A percentile compares a stretch with the other conserved stretches of the same genome.
phyloP scores from a whole-genome alignment of 2,113 vertebrate species.

The Paraplagusia blochii region DNA sequence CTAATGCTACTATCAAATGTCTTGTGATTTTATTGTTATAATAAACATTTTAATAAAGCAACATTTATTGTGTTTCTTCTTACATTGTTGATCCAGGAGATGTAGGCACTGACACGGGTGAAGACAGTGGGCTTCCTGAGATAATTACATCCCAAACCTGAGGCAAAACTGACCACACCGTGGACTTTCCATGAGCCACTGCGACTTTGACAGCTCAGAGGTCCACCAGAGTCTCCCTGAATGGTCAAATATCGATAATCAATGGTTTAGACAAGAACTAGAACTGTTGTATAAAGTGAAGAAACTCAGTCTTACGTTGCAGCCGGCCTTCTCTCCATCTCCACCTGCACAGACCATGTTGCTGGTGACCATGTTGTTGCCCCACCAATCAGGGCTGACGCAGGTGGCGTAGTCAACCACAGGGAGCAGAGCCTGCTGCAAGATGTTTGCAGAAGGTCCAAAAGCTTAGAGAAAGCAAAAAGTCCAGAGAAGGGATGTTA shows the following conservation, averaged over 20 bases:
- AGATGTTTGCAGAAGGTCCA: slow-evolving; percentile 78
- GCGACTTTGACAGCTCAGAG: too few species aligned
- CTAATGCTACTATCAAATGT: too few species aligned
- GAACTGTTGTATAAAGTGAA: not conserved
- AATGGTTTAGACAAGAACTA: too few species aligned
- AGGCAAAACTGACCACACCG: slow-evolving; percentile 90
- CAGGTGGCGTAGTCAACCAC: slow-evolving; percentile 78
- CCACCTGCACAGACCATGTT: slow-evolving; percentile 90
- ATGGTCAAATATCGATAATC: not conserved
- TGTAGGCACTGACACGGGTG: slow-evolving; percentile 79
- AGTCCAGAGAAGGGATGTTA: slow-evolving; percentile 3
- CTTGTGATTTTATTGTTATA: too few species aligned
- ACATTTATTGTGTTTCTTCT: slow-evolving; percentile 29
- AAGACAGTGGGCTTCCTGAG: slow-evolving; percentile 78
- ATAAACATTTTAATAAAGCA: too few species aligned
- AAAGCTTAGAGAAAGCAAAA: slow-evolving; percentile 66
- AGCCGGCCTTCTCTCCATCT: slow-evolving; percentile 79
- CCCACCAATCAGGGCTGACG: slow-evolving; percentile 80
- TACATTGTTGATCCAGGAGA: slow-evolving; percentile 82
- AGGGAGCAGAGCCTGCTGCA: slow-evolving; percentile 88
- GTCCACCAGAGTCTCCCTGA: not conserved
- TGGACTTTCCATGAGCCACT: slow-evolving; percentile 51
- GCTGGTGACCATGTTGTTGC: slow-evolving; percentile 61
- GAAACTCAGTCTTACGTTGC: slow-evolving; percentile 80
- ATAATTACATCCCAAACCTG: slow-evolving; percentile 78